These are phyloP conservation scores for Ornithoptera alexandrae DNA, from an alignment of 2,888 invertebrate genomes.

Conservation along the genomic window DNA sequence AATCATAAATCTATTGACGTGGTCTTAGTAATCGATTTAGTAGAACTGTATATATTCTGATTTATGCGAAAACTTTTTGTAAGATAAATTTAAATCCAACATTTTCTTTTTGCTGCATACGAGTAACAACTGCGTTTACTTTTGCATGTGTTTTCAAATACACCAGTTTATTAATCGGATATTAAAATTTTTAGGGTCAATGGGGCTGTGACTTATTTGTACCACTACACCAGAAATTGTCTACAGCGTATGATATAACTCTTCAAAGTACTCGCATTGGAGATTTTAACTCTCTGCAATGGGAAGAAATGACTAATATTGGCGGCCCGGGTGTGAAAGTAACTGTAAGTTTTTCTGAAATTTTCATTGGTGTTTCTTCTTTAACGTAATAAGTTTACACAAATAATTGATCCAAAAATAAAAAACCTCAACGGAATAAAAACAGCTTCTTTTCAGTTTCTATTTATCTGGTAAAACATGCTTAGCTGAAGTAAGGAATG, in stretches of 20 bases:
- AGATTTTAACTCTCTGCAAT: conserved; percentile 47
- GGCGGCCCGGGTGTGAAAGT: conserved; percentile 42
- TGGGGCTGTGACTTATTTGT: conserved; percentile 47
- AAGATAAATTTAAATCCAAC: too few relatives aligned
- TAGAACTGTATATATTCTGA: not conserved
- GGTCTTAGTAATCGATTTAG: not conserved
- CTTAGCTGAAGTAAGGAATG: too few relatives aligned
- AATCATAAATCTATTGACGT: not conserved
- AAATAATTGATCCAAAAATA: too few relatives aligned
- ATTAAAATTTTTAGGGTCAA: conserved; percentile 37
- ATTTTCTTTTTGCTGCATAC: too few relatives aligned
- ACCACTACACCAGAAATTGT: conserved; percentile 35
- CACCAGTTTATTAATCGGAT: conserved; percentile 19
- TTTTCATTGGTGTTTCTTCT: not conserved
- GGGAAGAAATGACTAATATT: conserved; percentile 43
- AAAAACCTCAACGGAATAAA: too few relatives aligned
- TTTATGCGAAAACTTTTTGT: not conserved
- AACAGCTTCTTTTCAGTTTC: too few relatives aligned
- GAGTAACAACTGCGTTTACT: too few relatives aligned
- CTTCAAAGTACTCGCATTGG: conserved; percentile 42
- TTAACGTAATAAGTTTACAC: not conserved
- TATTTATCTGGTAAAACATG: too few relatives aligned
- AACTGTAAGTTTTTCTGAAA: conserved; percentile 41
- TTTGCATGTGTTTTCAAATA: not conserved
- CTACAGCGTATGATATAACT: conserved; percentile 28